These are phyloP conservation scores for Panthera tigris DNA, from an alignment of 2,113 vertebrate species.

Conservation along the genomic window DNA sequence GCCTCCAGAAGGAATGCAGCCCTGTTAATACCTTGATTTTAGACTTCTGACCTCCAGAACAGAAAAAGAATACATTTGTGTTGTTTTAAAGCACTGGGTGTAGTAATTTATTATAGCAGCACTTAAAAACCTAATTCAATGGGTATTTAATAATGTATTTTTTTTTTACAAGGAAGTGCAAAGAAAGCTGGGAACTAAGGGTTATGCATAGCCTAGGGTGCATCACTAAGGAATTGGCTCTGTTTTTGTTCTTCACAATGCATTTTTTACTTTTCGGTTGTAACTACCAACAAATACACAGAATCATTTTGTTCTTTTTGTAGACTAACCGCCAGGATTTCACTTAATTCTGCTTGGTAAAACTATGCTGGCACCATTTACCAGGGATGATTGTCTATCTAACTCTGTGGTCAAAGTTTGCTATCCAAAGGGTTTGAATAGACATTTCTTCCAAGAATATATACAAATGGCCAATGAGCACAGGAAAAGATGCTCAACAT, in stretches of 20 bases:
- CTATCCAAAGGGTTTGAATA: background rate
- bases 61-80: background rate
- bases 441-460: background rate
- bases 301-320: background rate
- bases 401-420: background rate
- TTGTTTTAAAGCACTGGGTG: background rate
- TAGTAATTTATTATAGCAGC: background rate
- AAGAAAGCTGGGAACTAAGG: background rate
- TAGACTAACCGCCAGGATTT: conserved; percentile 1
- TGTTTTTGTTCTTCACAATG: background rate
- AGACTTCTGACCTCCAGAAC: background rate
- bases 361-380: background rate
- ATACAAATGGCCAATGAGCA: background rate
- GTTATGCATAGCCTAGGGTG: background rate
- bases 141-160: background rate
- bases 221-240: background rate
- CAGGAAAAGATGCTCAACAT: background rate
- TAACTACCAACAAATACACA: background rate
- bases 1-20: background rate
- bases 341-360: background rate
- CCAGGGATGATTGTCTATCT: background rate
- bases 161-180: background rate
- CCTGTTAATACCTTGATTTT: background rate
- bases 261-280: background rate
- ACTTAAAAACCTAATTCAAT: background rate